A percentile compares a stretch with the other conserved stretches of the same genome.
Evolutionary conservation across 2,113 vertebrate species (phyloP).

Genomic region (Sinocyclocheilus grahami): DNA sequence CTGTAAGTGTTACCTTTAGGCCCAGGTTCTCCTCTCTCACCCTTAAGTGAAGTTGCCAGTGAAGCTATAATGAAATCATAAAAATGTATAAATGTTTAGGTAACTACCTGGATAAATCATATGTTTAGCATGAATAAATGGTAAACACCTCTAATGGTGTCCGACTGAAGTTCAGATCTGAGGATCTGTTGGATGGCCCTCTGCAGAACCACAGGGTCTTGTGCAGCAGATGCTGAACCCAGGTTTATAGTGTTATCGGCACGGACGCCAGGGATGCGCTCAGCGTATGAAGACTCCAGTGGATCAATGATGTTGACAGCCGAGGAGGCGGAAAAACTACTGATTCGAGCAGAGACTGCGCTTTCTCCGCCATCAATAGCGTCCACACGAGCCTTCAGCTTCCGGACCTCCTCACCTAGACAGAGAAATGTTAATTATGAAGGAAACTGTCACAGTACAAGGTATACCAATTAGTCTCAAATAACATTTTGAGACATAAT

Average conservation of each 20-base stretch:
- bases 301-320: slow-evolving; percentile 68
- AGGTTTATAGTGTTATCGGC: slow-evolving; percentile 61
- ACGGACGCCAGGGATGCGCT: slow-evolving; percentile 53
- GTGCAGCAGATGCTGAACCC: background rate
- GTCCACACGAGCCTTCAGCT: slow-evolving; percentile 82
- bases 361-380: slow-evolving; percentile 74
- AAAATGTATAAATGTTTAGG: background rate
- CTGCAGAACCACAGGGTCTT: slow-evolving; percentile 63
- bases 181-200: slow-evolving; percentile 69
- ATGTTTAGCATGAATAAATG: background rate
- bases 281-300: slow-evolving; percentile 47
- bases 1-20: slow-evolving; percentile 79
- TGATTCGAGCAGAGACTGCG: slow-evolving; percentile 7
- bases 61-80: slow-evolving; percentile 58
- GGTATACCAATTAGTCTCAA: background rate
- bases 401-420: slow-evolving; percentile 85
- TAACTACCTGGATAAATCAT: background rate
- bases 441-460: background rate
- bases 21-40: slow-evolving; percentile 81
- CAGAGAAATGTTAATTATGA: background rate
- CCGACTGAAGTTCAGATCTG: slow-evolving; percentile 69
- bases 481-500: background rate
- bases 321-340: slow-evolving; percentile 50
- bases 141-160: slow-evolving; percentile 66
- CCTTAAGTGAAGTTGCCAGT: slow-evolving; percentile 78